These are phyloP conservation scores for Metridium senile DNA, from an alignment of 92 coral and sea anemone species.

Conservation along the genomic window DNA sequence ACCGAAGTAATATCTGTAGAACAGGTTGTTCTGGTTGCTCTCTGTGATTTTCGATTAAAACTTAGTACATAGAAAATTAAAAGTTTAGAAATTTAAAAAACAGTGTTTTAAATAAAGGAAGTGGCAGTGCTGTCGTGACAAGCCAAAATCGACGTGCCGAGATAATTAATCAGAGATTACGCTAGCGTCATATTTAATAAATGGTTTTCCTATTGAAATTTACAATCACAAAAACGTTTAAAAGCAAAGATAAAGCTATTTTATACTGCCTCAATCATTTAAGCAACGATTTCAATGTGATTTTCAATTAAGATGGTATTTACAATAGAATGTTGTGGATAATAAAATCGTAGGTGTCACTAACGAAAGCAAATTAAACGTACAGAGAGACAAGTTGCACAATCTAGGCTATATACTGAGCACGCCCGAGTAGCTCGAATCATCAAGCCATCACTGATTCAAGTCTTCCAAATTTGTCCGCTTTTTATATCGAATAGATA, in stretches of 20 bases:
- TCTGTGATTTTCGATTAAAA: too few species aligned
- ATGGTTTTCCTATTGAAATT: neutral
- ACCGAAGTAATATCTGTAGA: too few species aligned
- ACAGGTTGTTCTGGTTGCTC: too few species aligned
- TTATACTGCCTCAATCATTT: neutral
- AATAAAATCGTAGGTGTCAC: neutral
- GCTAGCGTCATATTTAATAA: neutral
- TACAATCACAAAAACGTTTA: neutral
- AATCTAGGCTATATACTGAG: neutral
- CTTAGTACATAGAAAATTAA: too few species aligned
- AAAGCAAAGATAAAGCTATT: neutral
- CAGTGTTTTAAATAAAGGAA: too few species aligned
- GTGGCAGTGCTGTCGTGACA: too few species aligned
- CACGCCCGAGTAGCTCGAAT: neutral
- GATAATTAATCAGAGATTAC: neutral
- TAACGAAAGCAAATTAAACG: neutral
- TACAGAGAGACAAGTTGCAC: neutral
- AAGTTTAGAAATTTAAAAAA: too few species aligned
- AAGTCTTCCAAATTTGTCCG: neutral
- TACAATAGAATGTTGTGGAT: neutral
- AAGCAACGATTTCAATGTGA: neutral
- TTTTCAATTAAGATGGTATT: neutral
- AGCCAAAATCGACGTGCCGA: too few species aligned
- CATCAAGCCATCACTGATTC: neutral
- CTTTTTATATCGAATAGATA: neutral